Percentiles rank a stretch among this genome's conserved stretches.
Evolutionary conservation across 2,888 invertebrate genomes (phyloP).

Genomic region (Lasioglossum marginatum): DNA sequence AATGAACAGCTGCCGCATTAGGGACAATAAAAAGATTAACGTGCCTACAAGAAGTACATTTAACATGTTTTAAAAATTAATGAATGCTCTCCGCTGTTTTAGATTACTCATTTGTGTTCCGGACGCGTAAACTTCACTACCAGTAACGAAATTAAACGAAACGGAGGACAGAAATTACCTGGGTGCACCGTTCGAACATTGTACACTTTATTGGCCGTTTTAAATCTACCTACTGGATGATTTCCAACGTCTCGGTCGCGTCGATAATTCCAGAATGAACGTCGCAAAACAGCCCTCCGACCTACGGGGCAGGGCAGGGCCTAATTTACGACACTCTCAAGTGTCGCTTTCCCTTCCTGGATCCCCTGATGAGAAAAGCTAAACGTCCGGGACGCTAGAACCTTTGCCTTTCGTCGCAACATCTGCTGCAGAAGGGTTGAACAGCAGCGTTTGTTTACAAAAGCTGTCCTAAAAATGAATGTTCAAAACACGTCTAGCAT

Average conservation of each 20-base stretch:
- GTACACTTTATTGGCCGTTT: neutral
- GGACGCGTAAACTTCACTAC: neutral
- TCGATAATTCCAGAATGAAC: neutral
- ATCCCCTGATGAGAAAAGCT: neutral
- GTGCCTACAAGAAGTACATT: no score
- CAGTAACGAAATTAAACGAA: neutral
- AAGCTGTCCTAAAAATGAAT: neutral
- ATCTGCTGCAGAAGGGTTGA: neutral
- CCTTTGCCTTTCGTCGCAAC: neutral
- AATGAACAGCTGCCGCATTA: no score
- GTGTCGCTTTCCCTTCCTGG: constrained; percentile 1
- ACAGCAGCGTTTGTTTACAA: neutral
- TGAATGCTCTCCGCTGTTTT: neutral
- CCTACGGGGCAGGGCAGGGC: neutral
- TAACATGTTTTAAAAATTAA: neutral
- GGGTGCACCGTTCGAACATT: neutral
- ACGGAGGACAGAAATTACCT: neutral
- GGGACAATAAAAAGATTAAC: no score
- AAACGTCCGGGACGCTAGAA: neutral
- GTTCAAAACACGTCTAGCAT: neutral
- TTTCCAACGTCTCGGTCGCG: neutral
- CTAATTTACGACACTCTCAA: constrained; percentile 5
- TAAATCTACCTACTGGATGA: neutral
- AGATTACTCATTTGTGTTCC: neutral
- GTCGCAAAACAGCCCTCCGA: neutral